phyloP scores from a whole-genome alignment of 2,797 vertebrate genomes.

The Oreochromis grahami region DNA sequence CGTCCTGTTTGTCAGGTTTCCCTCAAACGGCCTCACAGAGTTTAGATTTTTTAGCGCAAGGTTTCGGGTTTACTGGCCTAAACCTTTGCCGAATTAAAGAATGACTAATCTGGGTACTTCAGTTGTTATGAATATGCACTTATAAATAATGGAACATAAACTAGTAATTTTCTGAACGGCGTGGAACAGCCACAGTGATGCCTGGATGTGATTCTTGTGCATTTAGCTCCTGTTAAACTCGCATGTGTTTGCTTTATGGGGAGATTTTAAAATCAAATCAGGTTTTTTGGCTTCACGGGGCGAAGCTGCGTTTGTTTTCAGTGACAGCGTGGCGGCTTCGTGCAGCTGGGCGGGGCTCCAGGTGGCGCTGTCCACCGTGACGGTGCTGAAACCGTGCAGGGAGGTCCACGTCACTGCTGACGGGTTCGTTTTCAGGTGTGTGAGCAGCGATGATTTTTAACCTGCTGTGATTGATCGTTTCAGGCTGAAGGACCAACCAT shows the following conservation, averaged over 20 bases:
- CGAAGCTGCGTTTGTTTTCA: background rate
- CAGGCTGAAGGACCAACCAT: background rate
- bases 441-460: background rate
- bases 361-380: constrained; percentile 16
- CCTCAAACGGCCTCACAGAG: background rate
- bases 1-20: background rate
- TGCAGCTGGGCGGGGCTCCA: constrained; percentile 25
- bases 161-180: background rate
- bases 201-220: background rate
- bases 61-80: rapidly evolving
- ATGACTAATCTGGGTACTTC: rapidly evolving
- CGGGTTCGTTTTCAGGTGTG: background rate
- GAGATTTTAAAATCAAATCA: rapidly evolving
- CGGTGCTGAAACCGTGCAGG: constrained; percentile 38
- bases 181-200: background rate
- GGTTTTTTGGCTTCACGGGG: background rate
- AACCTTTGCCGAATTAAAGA: background rate
- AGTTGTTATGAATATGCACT: background rate
- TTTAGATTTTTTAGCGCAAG: background rate
- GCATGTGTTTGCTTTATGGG: background rate
- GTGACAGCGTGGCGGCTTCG: background rate
- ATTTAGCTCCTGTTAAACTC: background rate
- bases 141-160: background rate
- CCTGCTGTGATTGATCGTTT: background rate
- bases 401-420: background rate